phyloP scores from a whole-genome alignment of 2,113 vertebrate species.

The Caracal caracal region DNA sequence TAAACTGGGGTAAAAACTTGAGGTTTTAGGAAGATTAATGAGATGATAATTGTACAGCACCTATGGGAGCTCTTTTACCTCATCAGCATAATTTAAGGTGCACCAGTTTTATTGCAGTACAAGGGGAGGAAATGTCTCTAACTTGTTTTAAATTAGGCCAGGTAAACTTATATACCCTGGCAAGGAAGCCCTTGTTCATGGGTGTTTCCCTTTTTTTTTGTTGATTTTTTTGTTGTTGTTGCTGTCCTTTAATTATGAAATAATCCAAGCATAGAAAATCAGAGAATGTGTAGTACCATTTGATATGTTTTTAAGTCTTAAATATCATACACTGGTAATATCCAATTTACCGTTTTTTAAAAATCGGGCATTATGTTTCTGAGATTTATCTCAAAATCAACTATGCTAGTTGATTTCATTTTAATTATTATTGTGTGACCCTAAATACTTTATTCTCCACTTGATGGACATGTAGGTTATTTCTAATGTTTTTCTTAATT shows the following conservation, averaged over 20 bases:
- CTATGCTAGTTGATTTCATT: not conserved
- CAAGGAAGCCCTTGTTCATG: not conserved
- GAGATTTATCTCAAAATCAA: not conserved
- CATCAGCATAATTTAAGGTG: constrained; percentile 53
- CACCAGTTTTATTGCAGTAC: constrained; percentile 35
- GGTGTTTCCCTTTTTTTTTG: not conserved
- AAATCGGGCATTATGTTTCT: not conserved
- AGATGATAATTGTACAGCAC: constrained; percentile 62
- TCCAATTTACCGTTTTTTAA: not conserved
- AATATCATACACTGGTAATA: not conserved
- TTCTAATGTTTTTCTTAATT: not conserved
- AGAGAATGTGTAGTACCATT: not conserved
- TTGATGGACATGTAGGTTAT: not conserved
- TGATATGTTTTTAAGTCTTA: not conserved
- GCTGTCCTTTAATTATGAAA: not conserved
- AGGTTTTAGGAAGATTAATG: constrained; percentile 63
- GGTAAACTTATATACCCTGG: not conserved
- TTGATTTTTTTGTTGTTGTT: not conserved
- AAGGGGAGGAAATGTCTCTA: not conserved
- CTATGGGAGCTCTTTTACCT: constrained; percentile 62
- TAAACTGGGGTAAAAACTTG: constrained; percentile 68
- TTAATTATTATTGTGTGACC: not conserved
- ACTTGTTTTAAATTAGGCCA: constrained; percentile 68
- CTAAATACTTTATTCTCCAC: not conserved
- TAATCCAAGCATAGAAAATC: not conserved